Conservation (phyloP, 1,140 invertebrate genomes). For the Aphaenogaster floridana region DNA sequence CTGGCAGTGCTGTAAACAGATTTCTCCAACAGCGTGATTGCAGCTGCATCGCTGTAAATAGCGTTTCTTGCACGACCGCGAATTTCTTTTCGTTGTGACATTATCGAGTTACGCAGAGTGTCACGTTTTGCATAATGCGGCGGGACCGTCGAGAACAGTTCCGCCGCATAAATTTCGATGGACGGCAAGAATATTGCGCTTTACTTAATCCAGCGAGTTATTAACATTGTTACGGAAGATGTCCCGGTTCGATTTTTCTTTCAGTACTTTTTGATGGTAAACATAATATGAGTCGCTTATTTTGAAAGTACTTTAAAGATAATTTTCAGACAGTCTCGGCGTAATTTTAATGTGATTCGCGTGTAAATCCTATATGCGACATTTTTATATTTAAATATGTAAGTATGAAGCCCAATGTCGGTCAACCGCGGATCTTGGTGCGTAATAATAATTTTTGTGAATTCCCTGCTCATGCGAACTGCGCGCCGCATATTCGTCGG, state of each 20-base stretch:
- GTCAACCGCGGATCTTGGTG: no score
- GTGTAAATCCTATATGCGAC: not conserved
- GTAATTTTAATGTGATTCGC: not conserved
- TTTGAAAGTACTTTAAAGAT: not conserved
- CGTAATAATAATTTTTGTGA: no score
- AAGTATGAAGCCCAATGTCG: no score
- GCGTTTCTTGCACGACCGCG: conserved; percentile 46
- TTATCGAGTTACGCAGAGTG: conserved; percentile 43
- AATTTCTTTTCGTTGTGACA: conserved; percentile 54
- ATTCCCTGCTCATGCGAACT: no score
- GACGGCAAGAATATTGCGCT: conserved; percentile 25
- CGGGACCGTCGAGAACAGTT: conserved; percentile 12
- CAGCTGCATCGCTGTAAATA: conserved; percentile 46
- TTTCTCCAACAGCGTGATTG: conserved; percentile 44
- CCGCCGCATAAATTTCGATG: conserved; percentile 20
- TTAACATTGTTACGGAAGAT: not conserved
- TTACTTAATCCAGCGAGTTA: conserved; percentile 21
- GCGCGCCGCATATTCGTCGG: no score
- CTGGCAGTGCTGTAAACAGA: conserved; percentile 45
- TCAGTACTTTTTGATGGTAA: not conserved
- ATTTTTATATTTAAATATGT: not conserved
- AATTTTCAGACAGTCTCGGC: not conserved
- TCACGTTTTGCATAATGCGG: conserved; percentile 39
- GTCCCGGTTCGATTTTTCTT: not conserved
- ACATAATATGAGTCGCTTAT: not conserved